A percentile compares a stretch with the other conserved stretches of the same genome.
Evolutionary conservation across 2,888 invertebrate species (phyloP).

Genomic region (Harpalus rufipes): DNA sequence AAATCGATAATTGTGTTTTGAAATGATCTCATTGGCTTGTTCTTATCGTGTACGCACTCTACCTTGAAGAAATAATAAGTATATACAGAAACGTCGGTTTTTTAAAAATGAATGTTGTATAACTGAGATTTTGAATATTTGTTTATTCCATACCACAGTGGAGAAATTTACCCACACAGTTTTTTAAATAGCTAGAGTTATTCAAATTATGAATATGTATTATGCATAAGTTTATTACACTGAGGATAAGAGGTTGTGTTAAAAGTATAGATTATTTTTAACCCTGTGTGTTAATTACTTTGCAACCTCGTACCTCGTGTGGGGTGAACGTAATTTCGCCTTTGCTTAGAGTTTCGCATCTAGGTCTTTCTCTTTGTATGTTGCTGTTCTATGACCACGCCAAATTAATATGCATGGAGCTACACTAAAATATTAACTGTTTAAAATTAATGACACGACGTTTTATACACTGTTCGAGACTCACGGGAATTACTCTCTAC

Average conservation of each 20-base stretch:
- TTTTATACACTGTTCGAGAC: constrained; percentile 32
- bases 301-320: neutral
- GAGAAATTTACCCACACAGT: no score
- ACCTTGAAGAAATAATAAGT: no score
- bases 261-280: neutral
- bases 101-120: no score
- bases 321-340: neutral
- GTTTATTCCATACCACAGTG: no score
- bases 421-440: constrained; percentile 47
- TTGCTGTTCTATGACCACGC: constrained; percentile 3
- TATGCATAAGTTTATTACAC: no score
- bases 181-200: no score
- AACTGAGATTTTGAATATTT: no score
- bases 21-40: no score
- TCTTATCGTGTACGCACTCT: no score
- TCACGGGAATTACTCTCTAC: constrained; percentile 13
- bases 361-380: neutral
- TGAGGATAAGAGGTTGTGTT: neutral
- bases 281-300: neutral
- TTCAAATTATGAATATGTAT: no score
- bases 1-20: no score
- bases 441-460: constrained; percentile 47
- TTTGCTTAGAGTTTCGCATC: neutral
- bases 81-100: no score
- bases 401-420: constrained; percentile 36